These are phyloP conservation scores for Hirudo medicinalis DNA, from an alignment of 1,140 invertebrate genomes.

Conservation along the genomic window DNA sequence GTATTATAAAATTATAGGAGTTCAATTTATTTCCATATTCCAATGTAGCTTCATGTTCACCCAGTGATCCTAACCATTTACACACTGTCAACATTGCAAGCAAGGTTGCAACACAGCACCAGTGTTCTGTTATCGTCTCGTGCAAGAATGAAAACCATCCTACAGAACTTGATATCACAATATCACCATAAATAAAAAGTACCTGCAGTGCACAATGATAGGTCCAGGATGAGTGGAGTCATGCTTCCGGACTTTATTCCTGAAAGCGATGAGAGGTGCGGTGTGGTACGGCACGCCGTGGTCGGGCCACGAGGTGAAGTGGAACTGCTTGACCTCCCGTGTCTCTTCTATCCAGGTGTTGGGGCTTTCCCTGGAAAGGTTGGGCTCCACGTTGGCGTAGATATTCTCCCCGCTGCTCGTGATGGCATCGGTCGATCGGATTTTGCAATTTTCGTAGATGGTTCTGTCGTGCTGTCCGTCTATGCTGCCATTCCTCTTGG, in stretches of 20 bases:
- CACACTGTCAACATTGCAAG: no score
- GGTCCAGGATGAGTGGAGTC: background rate
- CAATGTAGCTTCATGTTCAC: no score
- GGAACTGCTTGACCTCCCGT: conserved; percentile 25
- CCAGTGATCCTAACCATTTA: no score
- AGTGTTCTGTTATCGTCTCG: no score
- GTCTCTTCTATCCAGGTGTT: conserved; percentile 19
- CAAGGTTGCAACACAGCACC: no score
- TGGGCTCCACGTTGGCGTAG: conserved; percentile 12
- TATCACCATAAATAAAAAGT: background rate
- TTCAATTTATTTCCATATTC: no score
- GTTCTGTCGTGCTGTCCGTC: background rate
- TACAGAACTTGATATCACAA: no score
- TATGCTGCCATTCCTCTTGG: background rate
- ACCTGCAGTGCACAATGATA: conserved; percentile 24
- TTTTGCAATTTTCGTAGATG: conserved; percentile 9
- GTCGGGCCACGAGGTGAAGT: conserved; percentile 27
- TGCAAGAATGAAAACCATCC: no score
- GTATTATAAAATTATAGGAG: no score
- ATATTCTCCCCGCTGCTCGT: background rate
- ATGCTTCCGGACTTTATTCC: conserved; percentile 17
- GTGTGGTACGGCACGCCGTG: conserved; percentile 26
- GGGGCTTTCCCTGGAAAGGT: conserved; percentile 30
- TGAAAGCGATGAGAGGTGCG: conserved; percentile 20
- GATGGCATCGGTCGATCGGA: no score